Percentiles rank a stretch among this genome's conserved stretches.
phyloP scores from a whole-genome alignment of 2,797 vertebrate species.

The Squalus acanthias region DNA sequence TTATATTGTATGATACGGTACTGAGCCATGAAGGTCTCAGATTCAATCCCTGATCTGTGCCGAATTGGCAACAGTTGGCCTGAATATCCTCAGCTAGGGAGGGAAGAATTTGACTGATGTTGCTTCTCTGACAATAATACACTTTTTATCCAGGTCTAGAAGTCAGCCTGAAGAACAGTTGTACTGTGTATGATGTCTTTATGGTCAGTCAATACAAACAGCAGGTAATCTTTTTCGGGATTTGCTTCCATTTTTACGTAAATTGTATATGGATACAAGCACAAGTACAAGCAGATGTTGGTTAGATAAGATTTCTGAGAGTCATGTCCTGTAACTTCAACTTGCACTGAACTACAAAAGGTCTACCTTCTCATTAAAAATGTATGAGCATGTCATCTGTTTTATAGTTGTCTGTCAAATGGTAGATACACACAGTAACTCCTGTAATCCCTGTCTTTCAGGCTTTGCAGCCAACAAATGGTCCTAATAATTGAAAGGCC shows the following conservation, averaged over 20 bases:
- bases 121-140: background rate
- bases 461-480: conserved; percentile 30
- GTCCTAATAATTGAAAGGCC: conserved; percentile 20
- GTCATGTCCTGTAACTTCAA: conserved; percentile 9
- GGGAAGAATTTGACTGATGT: background rate
- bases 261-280: background rate
- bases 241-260: background rate
- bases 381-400: conserved; percentile 23
- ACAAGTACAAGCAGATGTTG: background rate
- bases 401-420: background rate
- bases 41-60: background rate
- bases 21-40: background rate
- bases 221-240: background rate
- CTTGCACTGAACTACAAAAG: background rate
- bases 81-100: background rate
- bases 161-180: background rate
- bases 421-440: background rate
- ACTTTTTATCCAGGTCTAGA: background rate
- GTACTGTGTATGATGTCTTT: background rate
- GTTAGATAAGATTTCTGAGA: conserved; percentile 12
- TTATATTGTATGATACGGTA: background rate
- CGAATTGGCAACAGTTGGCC: background rate
- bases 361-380: conserved; percentile 23
- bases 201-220: background rate
- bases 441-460: conserved; percentile 22